Evolutionary conservation across 2,113 vertebrate genomes (phyloP).

Genomic region (Tetrao urogallus): DNA sequence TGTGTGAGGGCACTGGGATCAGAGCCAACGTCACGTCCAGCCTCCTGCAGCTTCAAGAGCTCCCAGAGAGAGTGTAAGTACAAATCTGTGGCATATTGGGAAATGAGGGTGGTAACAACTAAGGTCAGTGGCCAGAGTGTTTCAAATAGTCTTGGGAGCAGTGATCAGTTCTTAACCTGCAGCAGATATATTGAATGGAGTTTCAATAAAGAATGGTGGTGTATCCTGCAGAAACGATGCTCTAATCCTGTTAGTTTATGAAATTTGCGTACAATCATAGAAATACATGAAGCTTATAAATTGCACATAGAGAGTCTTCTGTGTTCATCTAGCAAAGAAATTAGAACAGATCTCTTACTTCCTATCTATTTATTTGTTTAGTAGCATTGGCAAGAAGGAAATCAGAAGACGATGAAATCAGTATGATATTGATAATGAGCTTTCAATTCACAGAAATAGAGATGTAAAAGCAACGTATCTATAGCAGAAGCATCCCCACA

Average conservation of each 20-base stretch:
- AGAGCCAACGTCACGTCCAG: slow-evolving; percentile 73
- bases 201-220: not conserved
- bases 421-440: not conserved
- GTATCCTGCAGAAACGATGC: not conserved
- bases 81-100: slow-evolving; percentile 66
- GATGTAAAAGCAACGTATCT: not conserved
- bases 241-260: not conserved
- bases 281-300: not conserved
- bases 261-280: not conserved
- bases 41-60: slow-evolving; percentile 44
- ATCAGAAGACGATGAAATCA: not conserved
- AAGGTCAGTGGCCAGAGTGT: slow-evolving; percentile 64
- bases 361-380: not conserved
- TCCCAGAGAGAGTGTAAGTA: slow-evolving; percentile 72
- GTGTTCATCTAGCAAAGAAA: not conserved
- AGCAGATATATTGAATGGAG: not conserved
- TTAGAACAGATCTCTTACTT: not conserved
- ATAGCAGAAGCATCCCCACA: not conserved
- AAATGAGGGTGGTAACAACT: slow-evolving; percentile 48
- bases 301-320: not conserved
- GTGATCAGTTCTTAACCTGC: slow-evolving; percentile 22
- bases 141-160: slow-evolving; percentile 54
- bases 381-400: not conserved
- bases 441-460: not conserved
- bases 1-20: slow-evolving; percentile 72